A percentile compares a stretch with the other conserved stretches of the same genome.
Conservation (phyloP, 2,797 vertebrate species). For the Okamejei kenojei region DNA sequence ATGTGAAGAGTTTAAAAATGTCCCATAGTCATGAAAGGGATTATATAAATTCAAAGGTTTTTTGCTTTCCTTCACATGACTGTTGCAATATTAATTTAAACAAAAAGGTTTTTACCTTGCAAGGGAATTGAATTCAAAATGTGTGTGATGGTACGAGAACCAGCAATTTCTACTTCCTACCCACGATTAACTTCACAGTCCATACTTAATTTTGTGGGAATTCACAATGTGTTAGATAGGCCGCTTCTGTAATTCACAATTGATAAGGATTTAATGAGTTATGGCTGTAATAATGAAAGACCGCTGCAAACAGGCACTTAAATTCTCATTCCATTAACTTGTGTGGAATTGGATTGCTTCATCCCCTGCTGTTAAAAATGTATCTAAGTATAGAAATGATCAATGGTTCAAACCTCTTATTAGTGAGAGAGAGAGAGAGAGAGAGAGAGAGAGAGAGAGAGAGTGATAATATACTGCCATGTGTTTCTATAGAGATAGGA, state of each 20-base stretch:
- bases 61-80: background rate
- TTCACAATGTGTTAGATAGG: background rate
- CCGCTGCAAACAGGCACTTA: conserved; percentile 18
- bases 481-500: conserved; percentile 33
- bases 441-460: background rate
- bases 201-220: background rate
- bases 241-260: conserved; percentile 1
- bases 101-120: background rate
- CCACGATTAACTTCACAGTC: background rate
- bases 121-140: background rate
- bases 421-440: background rate
- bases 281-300: conserved; percentile 26
- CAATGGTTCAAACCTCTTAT: conserved; percentile 25
- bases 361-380: conserved; percentile 31
- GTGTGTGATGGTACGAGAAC: background rate
- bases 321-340: conserved; percentile 20
- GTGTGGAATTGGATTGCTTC: background rate
- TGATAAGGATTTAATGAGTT: conserved; percentile 35
- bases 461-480: conserved; percentile 5
- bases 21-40: background rate
- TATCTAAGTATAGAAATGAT: conserved; percentile 31
- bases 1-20: background rate
- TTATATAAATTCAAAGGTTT: background rate
- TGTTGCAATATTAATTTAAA: background rate
- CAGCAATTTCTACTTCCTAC: background rate